Evolutionary conservation across 2,113 vertebrate genomes (phyloP).

Genomic region (Lasiurus cinereus): DNA sequence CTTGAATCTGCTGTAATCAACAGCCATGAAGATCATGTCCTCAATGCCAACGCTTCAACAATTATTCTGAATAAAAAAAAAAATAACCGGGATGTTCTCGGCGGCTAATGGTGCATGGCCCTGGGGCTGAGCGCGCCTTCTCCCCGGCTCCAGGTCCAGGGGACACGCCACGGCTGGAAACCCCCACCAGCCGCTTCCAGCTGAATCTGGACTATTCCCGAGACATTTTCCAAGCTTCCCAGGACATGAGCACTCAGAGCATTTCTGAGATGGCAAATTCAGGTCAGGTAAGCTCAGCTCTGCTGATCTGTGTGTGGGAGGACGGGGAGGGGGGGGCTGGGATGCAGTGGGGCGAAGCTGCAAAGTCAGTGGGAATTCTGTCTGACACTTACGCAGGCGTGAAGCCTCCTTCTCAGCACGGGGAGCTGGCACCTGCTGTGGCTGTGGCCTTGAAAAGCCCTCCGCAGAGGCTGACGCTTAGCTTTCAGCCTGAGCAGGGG

Average conservation of each 20-base stretch:
- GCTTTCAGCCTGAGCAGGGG: constrained; percentile 19
- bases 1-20: not conserved
- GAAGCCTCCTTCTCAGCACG: constrained; percentile 72
- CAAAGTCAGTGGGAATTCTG: constrained; percentile 75
- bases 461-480: constrained; percentile 57
- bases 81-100: not conserved
- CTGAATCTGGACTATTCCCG: constrained; percentile 63
- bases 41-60: not conserved
- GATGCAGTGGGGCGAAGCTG: constrained; percentile 62
- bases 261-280: constrained; percentile 76
- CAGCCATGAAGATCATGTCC: not conserved
- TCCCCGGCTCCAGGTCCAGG: constrained; percentile 28
- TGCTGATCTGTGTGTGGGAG: constrained; percentile 5
- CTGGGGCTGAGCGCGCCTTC: not conserved
- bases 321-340: not conserved
- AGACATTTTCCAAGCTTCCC: constrained; percentile 59
- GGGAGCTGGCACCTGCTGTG: constrained; percentile 66
- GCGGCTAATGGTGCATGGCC: not conserved
- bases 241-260: constrained; percentile 54
- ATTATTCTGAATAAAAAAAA: not conserved
- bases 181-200: constrained; percentile 47
- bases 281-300: constrained; percentile 79
- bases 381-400: constrained; percentile 80
- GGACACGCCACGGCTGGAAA: not conserved
- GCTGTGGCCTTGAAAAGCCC: constrained; percentile 79